Base-by-base conservation (phyloP, 2,797 vertebrate species). In the Astyanax mexicanus region DNA sequence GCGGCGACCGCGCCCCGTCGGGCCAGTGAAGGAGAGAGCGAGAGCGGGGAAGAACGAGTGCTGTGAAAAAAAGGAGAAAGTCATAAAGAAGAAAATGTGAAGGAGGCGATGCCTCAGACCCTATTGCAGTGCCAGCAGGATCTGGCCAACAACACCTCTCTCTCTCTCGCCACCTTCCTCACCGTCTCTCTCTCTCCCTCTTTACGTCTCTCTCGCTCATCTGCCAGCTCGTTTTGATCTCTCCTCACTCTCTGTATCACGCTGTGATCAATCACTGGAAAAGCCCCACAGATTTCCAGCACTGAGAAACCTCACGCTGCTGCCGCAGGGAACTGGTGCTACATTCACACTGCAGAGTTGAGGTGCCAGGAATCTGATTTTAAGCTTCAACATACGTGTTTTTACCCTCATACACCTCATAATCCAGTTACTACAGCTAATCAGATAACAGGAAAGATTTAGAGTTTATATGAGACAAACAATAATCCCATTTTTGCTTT, bases 1-100 rank as follows among this genome's bases (percentile, higher is more conserved):
- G 93, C 71, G 84, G 88, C 44, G 96, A 98, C 81, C 95, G 96
- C 92, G 96, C 96, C 93, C 94, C 96, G 69, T 52, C 89, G 1
- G 92, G 93, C 84, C 93, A 94, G 82, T 94, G 92, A 94, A 77
- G 1, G 19, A 35, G 64, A 49, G 64, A 19, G 61, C 37, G 58
- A 66, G 5, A 7, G 37, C 4, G 37, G 38, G 1, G 1, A 42
- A 19, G 15, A 60, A 17, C 12, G 82, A 83, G 78, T 47, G 58
- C 55, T 35, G 55, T 58, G 55, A 58, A 58, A 68, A 54, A 68
- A 55, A 70, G 69, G 58, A 47, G 64, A 60, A n/a, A 57, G 45
- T 51, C 44, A 12, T 55, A n/a, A 44, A 69, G 73, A 40, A 87
- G 69, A 73, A 55, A 57, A 55, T 32, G 58, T 64, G 71, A 73